Percentiles rank a stretch among this genome's conserved stretches.
Conservation (phyloP, 1,140 invertebrate species). For the Campoletis sonorensis region DNA sequence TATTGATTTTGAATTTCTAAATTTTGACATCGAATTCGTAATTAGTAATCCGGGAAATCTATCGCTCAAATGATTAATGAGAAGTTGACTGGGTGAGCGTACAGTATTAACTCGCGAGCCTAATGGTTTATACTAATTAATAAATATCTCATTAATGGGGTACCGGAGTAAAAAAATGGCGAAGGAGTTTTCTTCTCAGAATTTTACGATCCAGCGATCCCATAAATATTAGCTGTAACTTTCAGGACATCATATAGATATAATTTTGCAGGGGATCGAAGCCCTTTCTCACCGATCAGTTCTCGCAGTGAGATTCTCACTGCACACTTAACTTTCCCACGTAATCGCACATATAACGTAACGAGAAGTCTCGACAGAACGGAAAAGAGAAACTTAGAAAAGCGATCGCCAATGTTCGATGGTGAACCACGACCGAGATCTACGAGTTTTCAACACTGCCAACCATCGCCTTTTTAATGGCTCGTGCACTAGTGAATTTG, state of each 20-base stretch:
- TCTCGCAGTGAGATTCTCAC: conserved; percentile 4
- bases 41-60: no score
- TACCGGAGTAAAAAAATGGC: no score
- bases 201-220: no score
- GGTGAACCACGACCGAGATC: conserved; percentile 9
- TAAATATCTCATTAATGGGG: no score
- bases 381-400: conserved; percentile 11
- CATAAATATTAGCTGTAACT: no score
- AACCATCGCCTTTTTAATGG: conserved; percentile 30
- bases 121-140: no score
- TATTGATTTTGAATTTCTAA: no score
- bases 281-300: conserved; percentile 16
- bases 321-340: conserved; percentile 35
- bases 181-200: no score
- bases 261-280: background rate
- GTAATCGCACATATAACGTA: conserved; percentile 12
- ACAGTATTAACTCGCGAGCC: no score
- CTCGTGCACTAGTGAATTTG: conserved; percentile 28
- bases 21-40: no score
- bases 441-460: conserved; percentile 1
- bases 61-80: no score
- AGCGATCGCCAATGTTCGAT: background rate
- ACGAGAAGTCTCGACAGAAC: background rate
- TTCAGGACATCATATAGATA: background rate
- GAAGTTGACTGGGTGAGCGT: no score